Conservation (phyloP, 2,113 vertebrate species). For the Typhlomys cinereus region DNA sequence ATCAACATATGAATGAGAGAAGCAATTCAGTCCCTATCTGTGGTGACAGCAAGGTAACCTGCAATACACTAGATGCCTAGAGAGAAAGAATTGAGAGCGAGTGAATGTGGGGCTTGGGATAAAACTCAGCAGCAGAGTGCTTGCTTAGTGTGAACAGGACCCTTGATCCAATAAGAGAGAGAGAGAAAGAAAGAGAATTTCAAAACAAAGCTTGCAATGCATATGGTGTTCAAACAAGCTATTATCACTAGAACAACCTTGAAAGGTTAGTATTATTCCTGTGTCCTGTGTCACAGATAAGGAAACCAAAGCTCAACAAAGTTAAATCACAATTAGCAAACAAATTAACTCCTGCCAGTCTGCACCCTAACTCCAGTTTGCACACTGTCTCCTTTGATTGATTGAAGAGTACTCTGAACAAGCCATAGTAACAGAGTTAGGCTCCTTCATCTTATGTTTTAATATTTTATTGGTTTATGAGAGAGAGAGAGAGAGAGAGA, state of each 20-base stretch:
- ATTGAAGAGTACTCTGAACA: background rate
- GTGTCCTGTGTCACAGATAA: background rate
- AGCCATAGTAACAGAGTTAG: background rate
- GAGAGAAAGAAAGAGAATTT: background rate
- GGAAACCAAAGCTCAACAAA: background rate
- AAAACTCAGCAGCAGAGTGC: too few species aligned
- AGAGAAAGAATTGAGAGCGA: background rate
- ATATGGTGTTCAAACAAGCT: background rate
- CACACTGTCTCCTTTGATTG: background rate
- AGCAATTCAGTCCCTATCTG: background rate
- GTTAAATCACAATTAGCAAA: conserved; percentile 3
- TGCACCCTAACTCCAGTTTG: background rate
- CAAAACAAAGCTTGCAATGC: background rate
- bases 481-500: too few species aligned
- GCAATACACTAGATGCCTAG: background rate
- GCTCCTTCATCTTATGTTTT: too few species aligned
- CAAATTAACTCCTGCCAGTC: background rate
- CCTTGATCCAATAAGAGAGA: too few species aligned
- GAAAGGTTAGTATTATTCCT: background rate
- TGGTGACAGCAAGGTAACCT: background rate
- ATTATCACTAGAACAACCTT: background rate
- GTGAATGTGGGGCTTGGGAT: too few species aligned
- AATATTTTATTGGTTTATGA: too few species aligned
- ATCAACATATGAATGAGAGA: background rate
- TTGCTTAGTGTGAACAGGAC: too few species aligned